Base-by-base conservation (phyloP, 2,888 invertebrate species). In the Drosophila pegasa region DNA sequence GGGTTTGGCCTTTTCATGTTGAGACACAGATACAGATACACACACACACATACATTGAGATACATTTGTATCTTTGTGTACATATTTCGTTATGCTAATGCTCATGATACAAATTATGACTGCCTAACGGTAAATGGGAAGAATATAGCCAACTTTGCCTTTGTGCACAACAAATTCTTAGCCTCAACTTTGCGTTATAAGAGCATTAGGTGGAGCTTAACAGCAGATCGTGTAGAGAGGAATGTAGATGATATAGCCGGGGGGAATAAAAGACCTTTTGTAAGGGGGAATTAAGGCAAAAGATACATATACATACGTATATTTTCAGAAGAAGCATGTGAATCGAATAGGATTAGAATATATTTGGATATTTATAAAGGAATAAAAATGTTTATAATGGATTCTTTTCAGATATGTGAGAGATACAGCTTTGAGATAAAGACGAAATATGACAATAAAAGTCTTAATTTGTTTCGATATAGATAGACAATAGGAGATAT, bases 21-120 rank as follows among this genome's bases (percentile, higher is more conserved):
- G 55, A 55, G 37, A 54, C 57, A 61, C 45, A 60, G n/a, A 27
- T 7, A 43, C 16, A 38, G n/a, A 37, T 22, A 61, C 40, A 40
- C 25, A 37, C 41, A 51, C 48, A 54, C 22, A 31, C 22, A 38
- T 20, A 29, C 50, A 27, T 25, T 58, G 41, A 70, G 58, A 75
- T 70, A 61, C 48, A 65, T 45, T 45, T 18, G 45, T 33, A 74
- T 75, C 54, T 48, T 22, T 73, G 43, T 73, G 27, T 62, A 51
- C 38, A 60, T 61, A 55, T 47, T 54, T 61, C 60, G 50, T 47
- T 57, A 55, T 74, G 78, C 57, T 64, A 40, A 74, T 68, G 57
- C 33, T 25, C 16, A 54, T 29, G 52, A 38, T 37, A 37, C 40
- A 59, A 67, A 50, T 67, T 67, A 67, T 63, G 62, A 22, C 6